Percentiles rank a stretch among this genome's conserved stretches.
Evolutionary conservation across 2,888 invertebrate genomes (phyloP).

Genomic region (Eupsilia transversa): DNA sequence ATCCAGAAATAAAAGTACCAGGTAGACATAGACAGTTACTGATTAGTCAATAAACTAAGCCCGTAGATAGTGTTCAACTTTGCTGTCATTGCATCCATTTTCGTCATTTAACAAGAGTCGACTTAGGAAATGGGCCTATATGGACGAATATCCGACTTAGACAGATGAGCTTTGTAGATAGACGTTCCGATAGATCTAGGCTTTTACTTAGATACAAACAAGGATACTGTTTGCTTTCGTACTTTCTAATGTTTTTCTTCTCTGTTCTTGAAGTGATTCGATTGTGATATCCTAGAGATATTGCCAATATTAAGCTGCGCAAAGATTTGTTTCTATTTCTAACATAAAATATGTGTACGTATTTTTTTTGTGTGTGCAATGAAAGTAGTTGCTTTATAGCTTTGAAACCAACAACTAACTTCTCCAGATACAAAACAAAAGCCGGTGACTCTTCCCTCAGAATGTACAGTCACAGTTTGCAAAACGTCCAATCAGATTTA

Average conservation of each 20-base stretch:
- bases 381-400: background rate
- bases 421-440: background rate
- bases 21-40: constrained; percentile 1
- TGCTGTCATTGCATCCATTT: constrained; percentile 1
- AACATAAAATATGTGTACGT: background rate
- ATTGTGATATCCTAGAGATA: background rate
- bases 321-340: background rate
- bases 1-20: background rate
- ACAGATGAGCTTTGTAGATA: constrained; percentile 2
- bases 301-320: background rate
- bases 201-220: background rate
- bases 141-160: constrained; percentile 46
- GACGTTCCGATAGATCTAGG: background rate
- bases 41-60: constrained; percentile 12
- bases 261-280: background rate
- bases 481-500: constrained; percentile 46
- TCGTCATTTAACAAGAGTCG: constrained; percentile 9
- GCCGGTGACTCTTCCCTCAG: constrained; percentile 8
- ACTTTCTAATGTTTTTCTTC: background rate
- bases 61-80: constrained; percentile 1
- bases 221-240: background rate
- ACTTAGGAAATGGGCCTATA: constrained; percentile 47
- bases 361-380: background rate
- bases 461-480: constrained; percentile 18
- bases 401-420: background rate